A percentile compares a stretch with the other conserved stretches of the same genome.
Evolutionary conservation across 2,113 vertebrate genomes (phyloP).

Genomic region (Corydoras sp.): DNA sequence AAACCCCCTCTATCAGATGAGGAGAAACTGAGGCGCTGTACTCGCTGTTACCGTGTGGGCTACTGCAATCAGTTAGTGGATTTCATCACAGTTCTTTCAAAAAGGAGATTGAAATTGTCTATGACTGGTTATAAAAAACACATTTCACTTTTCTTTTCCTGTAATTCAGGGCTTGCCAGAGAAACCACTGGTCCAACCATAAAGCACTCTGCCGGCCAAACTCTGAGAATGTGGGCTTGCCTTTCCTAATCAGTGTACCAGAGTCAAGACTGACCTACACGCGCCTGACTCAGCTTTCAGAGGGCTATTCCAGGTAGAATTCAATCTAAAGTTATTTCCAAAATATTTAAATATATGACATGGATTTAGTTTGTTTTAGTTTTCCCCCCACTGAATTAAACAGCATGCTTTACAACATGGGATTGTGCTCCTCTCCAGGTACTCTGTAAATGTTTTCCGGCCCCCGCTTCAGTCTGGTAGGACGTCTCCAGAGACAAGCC

Average conservation of each 20-base stretch:
- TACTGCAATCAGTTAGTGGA: conserved; percentile 95
- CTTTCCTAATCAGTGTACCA: conserved; percentile 88
- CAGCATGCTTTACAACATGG: background rate
- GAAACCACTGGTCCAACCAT: conserved; percentile 88
- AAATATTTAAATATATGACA: background rate
- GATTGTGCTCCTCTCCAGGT: conserved; percentile 57
- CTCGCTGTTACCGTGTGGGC: conserved; percentile 92
- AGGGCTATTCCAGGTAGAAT: conserved; percentile 86
- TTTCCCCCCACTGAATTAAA: background rate
- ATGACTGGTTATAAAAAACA: background rate
- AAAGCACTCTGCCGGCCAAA: conserved; percentile 79
- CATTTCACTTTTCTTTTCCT: background rate
- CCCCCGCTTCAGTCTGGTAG: conserved; percentile 88
- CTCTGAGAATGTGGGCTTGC: conserved; percentile 85
- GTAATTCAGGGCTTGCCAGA: conserved; percentile 79
- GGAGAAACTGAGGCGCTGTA: conserved; percentile 91
- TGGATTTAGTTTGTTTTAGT: background rate
- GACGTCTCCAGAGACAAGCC: conserved; percentile 74
- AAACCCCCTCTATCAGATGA: conserved; percentile 87
- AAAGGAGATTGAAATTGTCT: background rate
- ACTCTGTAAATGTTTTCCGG: conserved; percentile 95
- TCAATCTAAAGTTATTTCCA: background rate
- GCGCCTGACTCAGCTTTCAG: conserved; percentile 84
- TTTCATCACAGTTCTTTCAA: conserved; percentile 9
- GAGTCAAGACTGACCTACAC: conserved; percentile 85